These are phyloP conservation scores for Tamias sibiricus DNA, from an alignment of 2,113 vertebrate species.

Conservation along the genomic window DNA sequence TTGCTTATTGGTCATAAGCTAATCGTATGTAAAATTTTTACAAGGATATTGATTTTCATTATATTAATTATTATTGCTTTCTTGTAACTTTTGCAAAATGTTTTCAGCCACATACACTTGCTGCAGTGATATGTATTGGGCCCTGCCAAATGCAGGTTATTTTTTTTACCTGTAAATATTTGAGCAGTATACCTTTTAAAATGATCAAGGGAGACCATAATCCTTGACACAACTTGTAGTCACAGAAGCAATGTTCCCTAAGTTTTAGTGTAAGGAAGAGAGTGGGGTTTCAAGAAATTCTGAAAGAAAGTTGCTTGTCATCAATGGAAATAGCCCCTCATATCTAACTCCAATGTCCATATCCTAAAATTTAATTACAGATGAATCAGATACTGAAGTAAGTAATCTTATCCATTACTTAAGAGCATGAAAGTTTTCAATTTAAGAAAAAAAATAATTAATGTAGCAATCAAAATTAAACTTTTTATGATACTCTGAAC, in stretches of 20 bases:
- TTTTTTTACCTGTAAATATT: background rate
- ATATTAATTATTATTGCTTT: background rate
- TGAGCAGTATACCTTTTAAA: background rate
- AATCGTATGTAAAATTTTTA: background rate
- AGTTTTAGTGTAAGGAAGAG: background rate
- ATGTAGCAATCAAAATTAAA: background rate
- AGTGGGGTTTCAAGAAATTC: background rate
- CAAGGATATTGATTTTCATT: background rate
- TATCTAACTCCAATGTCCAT: background rate
- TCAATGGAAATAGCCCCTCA: background rate
- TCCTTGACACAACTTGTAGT: fast-evolving
- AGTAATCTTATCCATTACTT: no score
- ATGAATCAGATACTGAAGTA: no score
- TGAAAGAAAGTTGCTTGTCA: background rate
- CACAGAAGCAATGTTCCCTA: background rate
- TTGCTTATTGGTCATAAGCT: background rate
- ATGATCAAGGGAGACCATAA: background rate
- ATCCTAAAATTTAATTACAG: background rate
- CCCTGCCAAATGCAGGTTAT: background rate
- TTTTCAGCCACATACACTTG: background rate
- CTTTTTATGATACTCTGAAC: background rate
- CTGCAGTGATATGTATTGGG: fast-evolving
- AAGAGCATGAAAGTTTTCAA: background rate
- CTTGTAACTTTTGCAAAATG: background rate
- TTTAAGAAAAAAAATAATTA: background rate